Percentiles rank a stretch among this genome's conserved stretches.
Evolutionary conservation across 2,113 vertebrate species (phyloP).

Genomic region (Siniperca knerii): DNA sequence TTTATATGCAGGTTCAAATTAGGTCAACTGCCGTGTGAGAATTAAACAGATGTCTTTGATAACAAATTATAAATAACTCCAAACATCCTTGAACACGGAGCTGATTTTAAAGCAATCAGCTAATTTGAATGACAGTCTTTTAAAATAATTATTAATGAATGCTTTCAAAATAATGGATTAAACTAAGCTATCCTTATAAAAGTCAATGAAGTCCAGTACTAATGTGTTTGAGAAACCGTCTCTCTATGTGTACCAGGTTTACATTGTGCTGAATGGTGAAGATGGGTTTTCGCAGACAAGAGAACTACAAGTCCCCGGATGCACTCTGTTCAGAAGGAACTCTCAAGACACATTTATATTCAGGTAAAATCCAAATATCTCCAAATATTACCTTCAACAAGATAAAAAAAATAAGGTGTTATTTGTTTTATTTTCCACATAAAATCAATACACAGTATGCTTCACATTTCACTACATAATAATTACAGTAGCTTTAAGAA

Average conservation of each 20-base stretch:
- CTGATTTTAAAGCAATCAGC: background rate
- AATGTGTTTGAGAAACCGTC: background rate
- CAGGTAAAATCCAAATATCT: slow-evolving; percentile 79
- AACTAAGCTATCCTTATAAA: background rate
- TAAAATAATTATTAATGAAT: background rate
- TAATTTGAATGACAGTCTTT: background rate
- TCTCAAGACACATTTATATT: slow-evolving; percentile 87
- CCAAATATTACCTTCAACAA: background rate
- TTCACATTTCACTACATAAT: background rate
- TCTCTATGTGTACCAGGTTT: slow-evolving; percentile 77
- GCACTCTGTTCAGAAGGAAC: slow-evolving; percentile 84
- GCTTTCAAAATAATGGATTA: background rate
- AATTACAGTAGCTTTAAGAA: background rate
- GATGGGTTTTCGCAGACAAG: slow-evolving; percentile 83
- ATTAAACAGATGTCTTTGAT: background rate
- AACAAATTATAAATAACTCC: background rate
- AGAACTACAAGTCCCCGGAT: slow-evolving; percentile 83
- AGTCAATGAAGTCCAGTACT: background rate
- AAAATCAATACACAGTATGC: background rate
- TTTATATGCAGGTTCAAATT: background rate
- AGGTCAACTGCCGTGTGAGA: slow-evolving; percentile 12
- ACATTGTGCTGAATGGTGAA: slow-evolving; percentile 85
- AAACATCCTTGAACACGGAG: background rate
- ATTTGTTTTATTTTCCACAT: background rate
- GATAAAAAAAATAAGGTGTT: background rate